A percentile compares a stretch with the other conserved stretches of the same genome.
Evolutionary conservation across 2,888 invertebrate genomes (phyloP).

Genomic region (Lasius fuliginosus): DNA sequence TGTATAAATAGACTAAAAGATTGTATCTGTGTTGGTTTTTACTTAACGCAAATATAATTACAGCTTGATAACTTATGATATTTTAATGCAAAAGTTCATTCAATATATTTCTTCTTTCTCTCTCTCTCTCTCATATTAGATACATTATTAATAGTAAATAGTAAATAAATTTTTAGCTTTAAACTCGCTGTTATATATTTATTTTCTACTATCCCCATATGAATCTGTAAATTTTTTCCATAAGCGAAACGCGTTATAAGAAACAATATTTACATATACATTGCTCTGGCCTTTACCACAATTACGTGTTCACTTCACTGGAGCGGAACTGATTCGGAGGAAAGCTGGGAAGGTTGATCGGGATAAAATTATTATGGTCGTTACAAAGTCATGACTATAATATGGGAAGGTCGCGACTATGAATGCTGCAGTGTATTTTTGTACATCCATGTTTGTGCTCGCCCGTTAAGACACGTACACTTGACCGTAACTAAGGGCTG

Average conservation of each 20-base stretch:
- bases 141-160: neutral
- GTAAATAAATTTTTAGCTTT: neutral
- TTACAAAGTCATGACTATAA: slow-evolving; percentile 47
- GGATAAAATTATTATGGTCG: slow-evolving; percentile 52
- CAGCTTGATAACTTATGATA: slow-evolving; percentile 14
- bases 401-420: slow-evolving; percentile 39
- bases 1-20: neutral
- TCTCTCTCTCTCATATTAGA: neutral
- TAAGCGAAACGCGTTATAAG: neutral
- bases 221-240: slow-evolving; percentile 13
- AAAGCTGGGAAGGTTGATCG: slow-evolving; percentile 47
- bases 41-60: neutral
- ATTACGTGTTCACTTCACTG: slow-evolving; percentile 36
- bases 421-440: slow-evolving; percentile 52
- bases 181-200: slow-evolving; percentile 3
- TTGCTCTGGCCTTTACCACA: slow-evolving; percentile 13
- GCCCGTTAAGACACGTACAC: slow-evolving; percentile 41
- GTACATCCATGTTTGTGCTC: slow-evolving; percentile 22
- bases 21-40: neutral
- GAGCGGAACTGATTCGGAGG: slow-evolving; percentile 44
- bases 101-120: neutral
- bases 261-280: slow-evolving; percentile 41
- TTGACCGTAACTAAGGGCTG: slow-evolving; percentile 57
- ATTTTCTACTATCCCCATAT: neutral
- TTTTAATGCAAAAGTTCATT: neutral